Conservation (phyloP, 2,113 vertebrate genomes). For the Phalacrocorax aristotelis region DNA sequence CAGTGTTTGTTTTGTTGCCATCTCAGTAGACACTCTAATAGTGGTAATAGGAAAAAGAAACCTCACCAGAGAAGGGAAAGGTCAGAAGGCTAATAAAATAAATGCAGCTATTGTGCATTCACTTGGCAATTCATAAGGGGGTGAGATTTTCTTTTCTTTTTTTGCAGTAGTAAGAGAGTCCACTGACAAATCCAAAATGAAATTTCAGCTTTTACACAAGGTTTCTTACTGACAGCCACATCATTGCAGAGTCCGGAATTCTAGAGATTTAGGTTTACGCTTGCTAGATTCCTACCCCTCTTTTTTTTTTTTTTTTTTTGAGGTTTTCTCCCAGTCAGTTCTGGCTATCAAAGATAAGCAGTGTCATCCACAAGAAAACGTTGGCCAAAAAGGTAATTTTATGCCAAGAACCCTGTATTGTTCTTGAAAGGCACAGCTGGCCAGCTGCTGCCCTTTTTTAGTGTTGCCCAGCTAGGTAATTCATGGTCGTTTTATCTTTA, state of each 20-base stretch:
- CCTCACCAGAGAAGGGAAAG: slow-evolving; percentile 50
- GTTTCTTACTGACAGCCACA: not conserved
- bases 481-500: not conserved
- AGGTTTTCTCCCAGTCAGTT: not conserved
- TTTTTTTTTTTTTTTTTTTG: not conserved
- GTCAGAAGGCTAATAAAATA: slow-evolving; percentile 67
- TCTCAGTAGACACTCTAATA: slow-evolving; percentile 56
- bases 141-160: not conserved
- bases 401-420: not conserved
- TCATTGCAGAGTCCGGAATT: not conserved
- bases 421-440: not conserved
- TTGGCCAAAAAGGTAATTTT: not conserved
- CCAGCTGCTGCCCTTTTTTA: not conserved
- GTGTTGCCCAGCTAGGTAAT: not conserved
- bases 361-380: not conserved
- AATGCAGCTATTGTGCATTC: slow-evolving; percentile 24
- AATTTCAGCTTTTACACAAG: not conserved
- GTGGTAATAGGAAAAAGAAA: slow-evolving; percentile 57
- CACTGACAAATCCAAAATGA: not conserved
- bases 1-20: slow-evolving; percentile 61
- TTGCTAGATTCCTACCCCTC: not conserved
- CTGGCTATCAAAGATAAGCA: not conserved
- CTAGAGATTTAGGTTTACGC: not conserved
- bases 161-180: not conserved
- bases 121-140: not conserved